Percentiles rank a stretch among this genome's conserved stretches.
Conservation (phyloP, 2,113 vertebrate genomes). For the Malurus cyaneus region DNA sequence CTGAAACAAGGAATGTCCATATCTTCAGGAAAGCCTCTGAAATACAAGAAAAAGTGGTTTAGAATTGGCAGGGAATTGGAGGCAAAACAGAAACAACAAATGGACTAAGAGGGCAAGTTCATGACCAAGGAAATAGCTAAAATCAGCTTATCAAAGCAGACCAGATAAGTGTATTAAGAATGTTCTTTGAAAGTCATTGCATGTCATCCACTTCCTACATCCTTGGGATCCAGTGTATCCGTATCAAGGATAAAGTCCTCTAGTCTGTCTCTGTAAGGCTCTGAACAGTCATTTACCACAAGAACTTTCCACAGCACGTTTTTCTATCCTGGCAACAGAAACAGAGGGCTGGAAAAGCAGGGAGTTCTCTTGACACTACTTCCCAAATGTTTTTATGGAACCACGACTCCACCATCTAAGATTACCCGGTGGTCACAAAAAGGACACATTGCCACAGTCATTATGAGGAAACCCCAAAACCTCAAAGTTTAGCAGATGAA, state of each 20-base stretch:
- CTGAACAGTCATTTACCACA: not conserved
- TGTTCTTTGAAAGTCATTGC: not conserved
- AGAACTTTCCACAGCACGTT: not conserved
- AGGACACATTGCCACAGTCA: not conserved
- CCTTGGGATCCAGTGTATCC: not conserved
- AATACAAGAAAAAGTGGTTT: not conserved
- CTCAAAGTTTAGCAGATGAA: not conserved
- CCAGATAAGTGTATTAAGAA: not conserved
- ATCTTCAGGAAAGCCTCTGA: not conserved
- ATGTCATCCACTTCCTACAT: not conserved
- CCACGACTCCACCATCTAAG: not conserved
- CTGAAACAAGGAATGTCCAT: not conserved
- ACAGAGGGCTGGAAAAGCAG: accelerated
- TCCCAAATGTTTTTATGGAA: not conserved
- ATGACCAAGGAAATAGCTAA: not conserved
- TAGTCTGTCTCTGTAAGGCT: not conserved
- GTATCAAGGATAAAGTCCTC: not conserved
- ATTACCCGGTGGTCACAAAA: not conserved
- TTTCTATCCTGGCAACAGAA: not conserved
- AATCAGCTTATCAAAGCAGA: not conserved
- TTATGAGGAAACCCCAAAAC: not conserved
- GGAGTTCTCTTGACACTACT: not conserved
- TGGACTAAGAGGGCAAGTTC: not conserved
- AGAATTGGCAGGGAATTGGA: not conserved
- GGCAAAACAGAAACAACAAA: not conserved